A percentile compares a stretch with the other conserved stretches of the same genome.
Conservation (phyloP, 1,140 invertebrate species). For the Bombus balteatus region DNA sequence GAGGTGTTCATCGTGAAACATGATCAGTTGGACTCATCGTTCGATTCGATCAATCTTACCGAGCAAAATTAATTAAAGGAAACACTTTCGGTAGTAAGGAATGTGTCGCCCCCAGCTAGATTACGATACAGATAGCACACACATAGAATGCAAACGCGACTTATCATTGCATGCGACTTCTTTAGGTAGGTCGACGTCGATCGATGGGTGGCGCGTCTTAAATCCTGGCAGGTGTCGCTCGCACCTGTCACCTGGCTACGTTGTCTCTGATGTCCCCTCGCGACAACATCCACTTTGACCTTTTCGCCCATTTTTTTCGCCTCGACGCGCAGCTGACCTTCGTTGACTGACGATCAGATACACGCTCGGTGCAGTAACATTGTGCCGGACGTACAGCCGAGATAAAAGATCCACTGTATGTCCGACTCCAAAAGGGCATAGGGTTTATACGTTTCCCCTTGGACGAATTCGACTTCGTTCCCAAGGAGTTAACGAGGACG, state of each 20-base stretch:
- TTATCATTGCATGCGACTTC: slow-evolving; percentile 35
- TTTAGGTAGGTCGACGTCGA: slow-evolving; percentile 38
- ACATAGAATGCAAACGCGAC: not conserved
- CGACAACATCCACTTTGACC: slow-evolving; percentile 54
- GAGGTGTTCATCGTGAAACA: not conserved
- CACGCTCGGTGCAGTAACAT: not conserved
- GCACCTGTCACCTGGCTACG: slow-evolving; percentile 66
- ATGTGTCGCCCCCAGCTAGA: not conserved
- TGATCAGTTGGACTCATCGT: not conserved
- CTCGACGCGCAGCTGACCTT: slow-evolving; percentile 50
- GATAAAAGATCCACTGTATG: slow-evolving; percentile 12
- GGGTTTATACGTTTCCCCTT: slow-evolving; percentile 21
- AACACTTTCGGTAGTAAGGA: not conserved
- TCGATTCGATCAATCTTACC: not conserved
- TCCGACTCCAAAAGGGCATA: not conserved
- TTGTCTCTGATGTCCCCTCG: not conserved
- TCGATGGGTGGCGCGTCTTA: slow-evolving; percentile 54
- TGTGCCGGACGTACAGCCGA: not conserved
- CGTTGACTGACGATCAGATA: slow-evolving; percentile 46
- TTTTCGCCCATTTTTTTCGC: slow-evolving; percentile 27
- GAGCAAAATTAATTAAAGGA: slow-evolving; percentile 29
- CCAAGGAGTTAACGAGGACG: slow-evolving; percentile 12
- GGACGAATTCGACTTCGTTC: slow-evolving; percentile 9
- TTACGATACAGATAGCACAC: not conserved
- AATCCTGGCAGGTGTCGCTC: slow-evolving; percentile 71